Evolutionary conservation across 2,797 vertebrate genomes (phyloP).

Genomic region (Prionace glauca): DNA sequence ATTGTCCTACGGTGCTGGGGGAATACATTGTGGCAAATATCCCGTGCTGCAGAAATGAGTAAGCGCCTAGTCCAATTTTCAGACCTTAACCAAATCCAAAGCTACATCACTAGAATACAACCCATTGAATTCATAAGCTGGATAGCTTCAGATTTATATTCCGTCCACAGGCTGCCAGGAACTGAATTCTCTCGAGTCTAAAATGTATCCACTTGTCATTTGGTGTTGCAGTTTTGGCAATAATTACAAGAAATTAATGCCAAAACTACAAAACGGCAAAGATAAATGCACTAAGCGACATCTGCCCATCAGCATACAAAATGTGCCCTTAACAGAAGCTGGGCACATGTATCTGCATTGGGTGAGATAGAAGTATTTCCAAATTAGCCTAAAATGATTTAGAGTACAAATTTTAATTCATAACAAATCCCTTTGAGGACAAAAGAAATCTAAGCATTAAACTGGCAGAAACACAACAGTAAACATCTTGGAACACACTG

Average conservation of each 20-base stretch:
- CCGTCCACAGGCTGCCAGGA: background rate
- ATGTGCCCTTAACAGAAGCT: background rate
- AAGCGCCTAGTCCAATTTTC: background rate
- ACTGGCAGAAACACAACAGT: background rate
- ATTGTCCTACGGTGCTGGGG: background rate
- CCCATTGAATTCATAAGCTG: background rate
- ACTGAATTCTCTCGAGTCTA: background rate
- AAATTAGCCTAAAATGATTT: background rate
- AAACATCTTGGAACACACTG: background rate
- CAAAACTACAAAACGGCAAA: conserved; percentile 15
- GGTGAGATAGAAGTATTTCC: background rate
- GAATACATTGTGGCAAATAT: background rate
- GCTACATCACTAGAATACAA: background rate
- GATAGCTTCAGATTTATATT: background rate
- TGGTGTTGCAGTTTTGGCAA: conserved; percentile 3
- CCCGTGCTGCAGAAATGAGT: background rate
- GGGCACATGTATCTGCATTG: background rate
- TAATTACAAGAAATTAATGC: background rate
- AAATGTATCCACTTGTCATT: conserved; percentile 17
- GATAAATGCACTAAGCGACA: conserved; percentile 5
- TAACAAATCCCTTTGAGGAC: background rate
- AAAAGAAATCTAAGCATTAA: conserved; percentile 5
- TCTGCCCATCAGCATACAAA: background rate
- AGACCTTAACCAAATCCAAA: background rate
- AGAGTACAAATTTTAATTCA: conserved; percentile 17